Percentiles rank a stretch among this genome's conserved stretches.
phyloP scores from a whole-genome alignment of 2,888 invertebrate genomes.

The Horisme vitalbata region DNA sequence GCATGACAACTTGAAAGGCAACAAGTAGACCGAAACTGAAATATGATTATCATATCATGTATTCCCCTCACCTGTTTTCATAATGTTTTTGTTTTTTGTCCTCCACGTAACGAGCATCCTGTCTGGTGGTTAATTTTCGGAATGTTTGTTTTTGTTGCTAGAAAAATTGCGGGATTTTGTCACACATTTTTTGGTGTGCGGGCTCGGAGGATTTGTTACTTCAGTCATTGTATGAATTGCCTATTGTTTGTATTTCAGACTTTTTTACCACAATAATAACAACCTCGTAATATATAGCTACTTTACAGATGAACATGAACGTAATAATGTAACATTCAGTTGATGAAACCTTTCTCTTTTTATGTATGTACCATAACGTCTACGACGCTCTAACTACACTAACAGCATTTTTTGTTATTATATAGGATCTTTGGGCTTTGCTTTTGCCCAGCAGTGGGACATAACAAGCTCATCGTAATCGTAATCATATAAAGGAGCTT shows the following conservation, averaged over 20 bases:
- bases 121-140: conserved; percentile 68
- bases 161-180: conserved; percentile 58
- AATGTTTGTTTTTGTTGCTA: conserved; percentile 66
- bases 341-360: too few species aligned
- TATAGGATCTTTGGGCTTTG: too few species aligned
- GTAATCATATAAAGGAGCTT: too few species aligned
- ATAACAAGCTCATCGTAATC: too few species aligned
- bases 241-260: conserved; percentile 10
- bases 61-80: conserved; percentile 62
- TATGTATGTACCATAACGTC: too few species aligned
- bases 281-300: too few species aligned
- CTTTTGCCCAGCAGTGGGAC: too few species aligned
- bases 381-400: too few species aligned
- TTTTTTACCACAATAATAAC: too few species aligned
- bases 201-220: conserved; percentile 40
- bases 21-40: conserved; percentile 59
- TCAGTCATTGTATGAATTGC: conserved; percentile 20
- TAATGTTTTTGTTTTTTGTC: conserved; percentile 60
- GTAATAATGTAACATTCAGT: too few species aligned
- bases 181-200: conserved; percentile 40
- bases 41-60: conserved; percentile 61
- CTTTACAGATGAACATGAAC: too few species aligned
- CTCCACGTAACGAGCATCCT: conserved; percentile 70
- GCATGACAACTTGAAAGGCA: conserved; percentile 47
- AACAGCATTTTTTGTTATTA: too few species aligned